A percentile compares a stretch with the other conserved stretches of the same genome.
Conservation (phyloP, 2,797 vertebrate genomes). For the Halcyon leucocephala region DNA sequence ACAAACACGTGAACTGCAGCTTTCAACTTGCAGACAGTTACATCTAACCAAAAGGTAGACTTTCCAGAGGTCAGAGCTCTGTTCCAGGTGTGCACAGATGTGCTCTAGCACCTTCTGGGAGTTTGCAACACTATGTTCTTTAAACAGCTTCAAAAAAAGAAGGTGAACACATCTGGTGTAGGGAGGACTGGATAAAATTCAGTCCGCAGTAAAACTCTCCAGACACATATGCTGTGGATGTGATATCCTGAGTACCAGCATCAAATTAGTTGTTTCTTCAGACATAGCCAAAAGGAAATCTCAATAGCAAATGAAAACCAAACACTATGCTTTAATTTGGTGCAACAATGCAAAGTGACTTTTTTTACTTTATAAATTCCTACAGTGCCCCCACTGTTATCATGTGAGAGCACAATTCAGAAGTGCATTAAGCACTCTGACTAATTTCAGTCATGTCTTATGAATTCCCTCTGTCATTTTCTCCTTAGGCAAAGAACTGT, state of each 20-base stretch:
- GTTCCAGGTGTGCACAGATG: background rate
- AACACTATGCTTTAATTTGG: background rate
- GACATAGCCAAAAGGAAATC: background rate
- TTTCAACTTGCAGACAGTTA: background rate
- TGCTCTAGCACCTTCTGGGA: background rate
- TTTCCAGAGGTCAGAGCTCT: background rate
- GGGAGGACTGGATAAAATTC: background rate
- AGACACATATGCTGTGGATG: background rate
- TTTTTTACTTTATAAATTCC: background rate
- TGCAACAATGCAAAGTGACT: background rate
- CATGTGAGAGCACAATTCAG: background rate
- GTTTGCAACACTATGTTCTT: background rate
- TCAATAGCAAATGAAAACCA: background rate
- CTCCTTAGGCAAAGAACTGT: background rate
- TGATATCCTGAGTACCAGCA: background rate
- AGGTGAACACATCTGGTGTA: rapidly evolving
- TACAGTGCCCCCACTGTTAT: background rate
- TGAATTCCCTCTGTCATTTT: background rate
- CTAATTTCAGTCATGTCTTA: background rate
- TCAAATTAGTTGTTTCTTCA: background rate
- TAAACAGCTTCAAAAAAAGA: background rate
- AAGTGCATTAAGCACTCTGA: background rate
- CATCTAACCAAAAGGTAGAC: background rate
- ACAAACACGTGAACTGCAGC: background rate
- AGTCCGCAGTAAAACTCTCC: background rate